These are phyloP conservation scores for Hylyphantes graminicola DNA, from an alignment of 1,140 invertebrate genomes.

Conservation along the genomic window DNA sequence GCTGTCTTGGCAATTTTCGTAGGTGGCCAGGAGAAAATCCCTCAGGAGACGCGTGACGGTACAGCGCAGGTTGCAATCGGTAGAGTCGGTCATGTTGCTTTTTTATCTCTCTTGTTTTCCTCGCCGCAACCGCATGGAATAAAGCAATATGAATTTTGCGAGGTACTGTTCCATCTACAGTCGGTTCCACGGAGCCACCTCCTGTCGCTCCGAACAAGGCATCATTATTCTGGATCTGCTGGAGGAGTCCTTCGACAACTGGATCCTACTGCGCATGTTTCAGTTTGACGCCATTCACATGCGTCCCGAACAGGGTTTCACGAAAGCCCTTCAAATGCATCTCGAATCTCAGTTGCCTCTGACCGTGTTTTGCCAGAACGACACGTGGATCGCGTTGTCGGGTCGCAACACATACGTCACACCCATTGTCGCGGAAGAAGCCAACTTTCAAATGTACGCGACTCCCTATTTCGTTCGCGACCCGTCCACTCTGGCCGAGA, in stretches of 20 bases:
- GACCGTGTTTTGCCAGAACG: neutral
- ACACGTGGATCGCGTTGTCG: neutral
- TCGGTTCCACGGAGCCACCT: slow-evolving; percentile 10
- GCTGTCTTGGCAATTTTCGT: too few relatives aligned
- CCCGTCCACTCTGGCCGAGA: neutral
- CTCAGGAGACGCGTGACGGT: too few relatives aligned
- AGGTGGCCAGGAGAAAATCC: too few relatives aligned
- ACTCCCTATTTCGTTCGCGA: slow-evolving; percentile 2
- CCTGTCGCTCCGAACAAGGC: neutral
- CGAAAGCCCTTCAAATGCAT: neutral
- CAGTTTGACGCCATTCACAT: neutral
- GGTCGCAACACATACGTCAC: neutral
- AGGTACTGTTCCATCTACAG: neutral
- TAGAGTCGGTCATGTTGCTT: too few relatives aligned
- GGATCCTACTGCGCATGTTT: neutral
- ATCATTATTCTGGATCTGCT: slow-evolving; percentile 1
- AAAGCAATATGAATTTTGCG: slow-evolving; percentile 13
- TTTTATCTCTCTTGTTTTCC: too few relatives aligned
- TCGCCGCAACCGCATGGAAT: neutral
- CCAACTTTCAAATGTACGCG: too few relatives aligned
- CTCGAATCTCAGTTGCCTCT: neutral
- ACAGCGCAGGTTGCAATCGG: too few relatives aligned
- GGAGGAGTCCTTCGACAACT: neutral
- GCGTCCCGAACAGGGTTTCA: neutral
- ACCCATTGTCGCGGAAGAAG: neutral